Evolutionary conservation across 2,888 invertebrate genomes (phyloP).

Genomic region (Sipha maydis): DNA sequence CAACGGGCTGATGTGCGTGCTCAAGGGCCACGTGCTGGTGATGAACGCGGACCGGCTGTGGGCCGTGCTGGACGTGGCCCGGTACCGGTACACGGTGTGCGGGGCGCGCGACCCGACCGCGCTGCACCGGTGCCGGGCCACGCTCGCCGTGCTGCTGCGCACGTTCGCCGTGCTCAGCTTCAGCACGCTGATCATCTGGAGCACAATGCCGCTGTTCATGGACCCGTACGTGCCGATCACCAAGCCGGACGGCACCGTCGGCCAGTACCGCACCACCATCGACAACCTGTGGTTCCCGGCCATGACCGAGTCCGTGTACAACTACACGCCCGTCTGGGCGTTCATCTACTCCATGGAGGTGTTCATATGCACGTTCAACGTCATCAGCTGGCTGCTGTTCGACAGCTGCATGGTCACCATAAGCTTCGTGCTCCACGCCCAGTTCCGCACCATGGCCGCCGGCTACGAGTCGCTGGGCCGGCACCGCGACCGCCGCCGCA

Average conservation of each 20-base stretch:
- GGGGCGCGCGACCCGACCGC: background rate
- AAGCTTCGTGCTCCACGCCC: slow-evolving; percentile 5
- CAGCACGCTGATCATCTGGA: background rate
- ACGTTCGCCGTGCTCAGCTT: background rate
- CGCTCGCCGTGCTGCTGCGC: background rate
- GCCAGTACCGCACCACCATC: background rate
- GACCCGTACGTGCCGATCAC: background rate
- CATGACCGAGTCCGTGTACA: background rate
- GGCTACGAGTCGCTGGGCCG: slow-evolving; percentile 2
- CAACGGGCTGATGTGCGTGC: background rate
- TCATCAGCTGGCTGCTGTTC: background rate
- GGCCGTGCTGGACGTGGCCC: background rate
- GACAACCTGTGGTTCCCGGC: background rate
- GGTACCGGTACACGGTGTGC: slow-evolving; percentile 3
- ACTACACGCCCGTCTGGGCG: background rate
- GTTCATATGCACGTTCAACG: background rate
- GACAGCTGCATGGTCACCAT: slow-evolving; percentile 7
- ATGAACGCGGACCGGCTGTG: background rate
- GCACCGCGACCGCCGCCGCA: background rate
- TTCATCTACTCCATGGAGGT: background rate
- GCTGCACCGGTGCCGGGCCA: slow-evolving; percentile 1
- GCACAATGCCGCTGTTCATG: background rate
- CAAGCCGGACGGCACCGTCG: background rate
- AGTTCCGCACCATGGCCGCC: background rate
- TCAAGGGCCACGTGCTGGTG: slow-evolving; percentile 9